Conservation (phyloP, 2,888 invertebrate genomes). For the Cephus pulcher region DNA sequence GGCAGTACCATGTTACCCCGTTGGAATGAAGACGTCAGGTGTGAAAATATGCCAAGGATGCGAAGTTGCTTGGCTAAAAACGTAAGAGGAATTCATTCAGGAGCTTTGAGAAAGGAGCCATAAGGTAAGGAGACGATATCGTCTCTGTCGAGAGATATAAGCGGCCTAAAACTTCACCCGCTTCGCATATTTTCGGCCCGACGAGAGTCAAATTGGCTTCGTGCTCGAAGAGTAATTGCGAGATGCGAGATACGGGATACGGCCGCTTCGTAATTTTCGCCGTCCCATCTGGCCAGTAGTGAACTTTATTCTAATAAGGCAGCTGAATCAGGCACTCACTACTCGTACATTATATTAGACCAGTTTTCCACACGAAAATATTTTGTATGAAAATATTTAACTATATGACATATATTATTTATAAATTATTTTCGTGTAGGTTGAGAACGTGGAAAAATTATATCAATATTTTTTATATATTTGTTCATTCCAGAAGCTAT, state of each 20-base stretch:
- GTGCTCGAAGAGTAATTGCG: slow-evolving; percentile 45
- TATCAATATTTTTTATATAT: no score
- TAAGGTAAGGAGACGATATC: background rate
- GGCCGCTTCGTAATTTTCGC: slow-evolving; percentile 38
- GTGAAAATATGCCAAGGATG: no score
- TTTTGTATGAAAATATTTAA: no score
- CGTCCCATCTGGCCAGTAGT: slow-evolving; percentile 12
- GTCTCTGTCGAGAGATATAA: background rate
- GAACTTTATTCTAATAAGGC: background rate
- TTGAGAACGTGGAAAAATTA: no score
- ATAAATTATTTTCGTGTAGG: no score
- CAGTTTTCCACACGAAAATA: no score
- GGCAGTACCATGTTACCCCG: no score
- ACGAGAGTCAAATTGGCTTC: slow-evolving; percentile 38
- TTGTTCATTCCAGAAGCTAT: no score
- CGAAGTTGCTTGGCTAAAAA: no score
- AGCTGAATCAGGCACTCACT: background rate
- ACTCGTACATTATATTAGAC: no score
- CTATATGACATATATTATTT: no score
- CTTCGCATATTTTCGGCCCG: slow-evolving; percentile 37
- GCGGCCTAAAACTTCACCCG: slow-evolving; percentile 1
- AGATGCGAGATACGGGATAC: slow-evolving; percentile 39
- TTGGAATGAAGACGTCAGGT: no score
- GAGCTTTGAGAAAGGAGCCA: background rate
- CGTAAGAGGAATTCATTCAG: background rate